These are phyloP conservation scores for Spicauda simplicius DNA, from an alignment of 2,888 invertebrate genomes.

Conservation along the genomic window DNA sequence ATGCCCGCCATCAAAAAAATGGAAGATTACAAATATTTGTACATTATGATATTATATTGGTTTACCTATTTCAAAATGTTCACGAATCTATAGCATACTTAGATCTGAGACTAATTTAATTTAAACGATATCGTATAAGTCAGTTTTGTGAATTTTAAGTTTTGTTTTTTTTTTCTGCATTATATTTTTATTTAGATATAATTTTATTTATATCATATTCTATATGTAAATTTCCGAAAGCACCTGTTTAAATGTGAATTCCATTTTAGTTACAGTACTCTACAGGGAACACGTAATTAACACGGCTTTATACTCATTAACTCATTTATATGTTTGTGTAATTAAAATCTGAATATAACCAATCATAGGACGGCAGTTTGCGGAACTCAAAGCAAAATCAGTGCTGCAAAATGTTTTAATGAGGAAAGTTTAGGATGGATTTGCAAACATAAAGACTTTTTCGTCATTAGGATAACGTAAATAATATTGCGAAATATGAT, in stretches of 20 bases:
- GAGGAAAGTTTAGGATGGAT: slow-evolving; percentile 34
- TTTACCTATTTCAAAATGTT: too few species aligned
- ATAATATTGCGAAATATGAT: slow-evolving; percentile 9
- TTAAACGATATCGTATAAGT: too few species aligned
- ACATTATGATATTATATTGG: too few species aligned
- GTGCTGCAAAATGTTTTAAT: slow-evolving; percentile 37
- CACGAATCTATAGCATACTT: too few species aligned
- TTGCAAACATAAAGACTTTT: slow-evolving; percentile 30
- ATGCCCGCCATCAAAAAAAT: too few species aligned
- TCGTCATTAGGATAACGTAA: slow-evolving; percentile 27
- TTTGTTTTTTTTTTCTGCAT: too few species aligned
- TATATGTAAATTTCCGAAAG: too few species aligned
- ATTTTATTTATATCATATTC: too few species aligned
- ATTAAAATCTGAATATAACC: slow-evolving; percentile 20
- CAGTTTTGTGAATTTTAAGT: too few species aligned
- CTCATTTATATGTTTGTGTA: background rate
- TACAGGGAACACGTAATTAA: slow-evolving; percentile 1
- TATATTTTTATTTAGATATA: too few species aligned
- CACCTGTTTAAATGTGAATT: background rate
- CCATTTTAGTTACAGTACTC: background rate
- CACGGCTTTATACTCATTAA: background rate
- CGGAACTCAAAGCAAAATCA: slow-evolving; percentile 30
- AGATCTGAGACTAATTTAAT: too few species aligned
- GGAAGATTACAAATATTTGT: too few species aligned
- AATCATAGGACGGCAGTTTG: slow-evolving; percentile 23